Conservation (phyloP, 2,888 invertebrate species). For the Lasioglossum malachurum region DNA sequence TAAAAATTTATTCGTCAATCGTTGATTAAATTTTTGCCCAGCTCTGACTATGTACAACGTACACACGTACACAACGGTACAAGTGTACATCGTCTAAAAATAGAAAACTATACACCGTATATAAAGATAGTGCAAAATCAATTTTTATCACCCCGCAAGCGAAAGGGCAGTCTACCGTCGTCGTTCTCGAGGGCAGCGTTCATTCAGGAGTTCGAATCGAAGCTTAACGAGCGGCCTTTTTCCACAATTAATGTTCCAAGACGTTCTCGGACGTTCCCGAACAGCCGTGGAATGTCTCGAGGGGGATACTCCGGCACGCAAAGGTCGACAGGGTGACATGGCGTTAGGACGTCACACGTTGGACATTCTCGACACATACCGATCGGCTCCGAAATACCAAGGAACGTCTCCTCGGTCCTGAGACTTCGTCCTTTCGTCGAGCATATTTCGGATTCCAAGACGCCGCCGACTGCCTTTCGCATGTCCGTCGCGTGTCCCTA, state of each 20-base stretch:
- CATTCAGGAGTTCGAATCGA: constrained; percentile 44
- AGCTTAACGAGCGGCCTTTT: constrained; percentile 53
- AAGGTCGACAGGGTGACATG: constrained; percentile 76
- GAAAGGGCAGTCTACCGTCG: background rate
- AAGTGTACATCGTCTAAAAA: no score
- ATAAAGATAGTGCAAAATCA: background rate
- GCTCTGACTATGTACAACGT: no score
- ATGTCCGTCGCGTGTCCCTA: constrained; percentile 22
- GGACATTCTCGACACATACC: constrained; percentile 83
- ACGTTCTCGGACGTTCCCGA: constrained; percentile 42
- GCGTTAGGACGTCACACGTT: constrained; percentile 82
- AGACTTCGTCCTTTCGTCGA: constrained; percentile 60
- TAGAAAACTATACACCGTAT: background rate
- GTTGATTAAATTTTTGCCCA: no score
- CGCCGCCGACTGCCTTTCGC: constrained; percentile 46
- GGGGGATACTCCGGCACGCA: constrained; percentile 72
- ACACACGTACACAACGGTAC: no score
- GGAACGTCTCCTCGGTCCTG: constrained; percentile 42
- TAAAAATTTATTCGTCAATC: no score
- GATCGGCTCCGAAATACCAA: constrained; percentile 80
- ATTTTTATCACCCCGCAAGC: background rate
- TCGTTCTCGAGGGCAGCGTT: constrained; percentile 25
- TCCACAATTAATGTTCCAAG: constrained; percentile 58
- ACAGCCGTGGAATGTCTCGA: constrained; percentile 64
- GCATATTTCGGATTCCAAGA: constrained; percentile 80